Percentiles rank a stretch among this genome's conserved stretches.
Conservation (phyloP, 2,888 invertebrate species). For the Portevinia maculata region DNA sequence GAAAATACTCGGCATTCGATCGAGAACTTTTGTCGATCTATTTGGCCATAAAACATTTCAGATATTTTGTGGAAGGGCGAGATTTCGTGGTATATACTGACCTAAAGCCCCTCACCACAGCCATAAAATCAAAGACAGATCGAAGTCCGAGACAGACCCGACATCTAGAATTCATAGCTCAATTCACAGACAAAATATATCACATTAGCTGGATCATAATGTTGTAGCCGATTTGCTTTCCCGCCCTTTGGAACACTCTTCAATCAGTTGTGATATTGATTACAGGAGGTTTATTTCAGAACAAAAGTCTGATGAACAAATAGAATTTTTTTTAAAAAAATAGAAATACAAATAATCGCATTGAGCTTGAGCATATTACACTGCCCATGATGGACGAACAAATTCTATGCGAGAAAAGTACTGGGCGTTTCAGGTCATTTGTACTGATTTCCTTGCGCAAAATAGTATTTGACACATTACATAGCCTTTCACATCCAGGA, state of each 20-base stretch:
- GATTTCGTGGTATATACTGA: no score
- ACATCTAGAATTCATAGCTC: neutral
- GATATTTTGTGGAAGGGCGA: neutral
- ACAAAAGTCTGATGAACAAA: constrained; percentile 7
- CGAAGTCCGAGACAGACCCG: constrained; percentile 14
- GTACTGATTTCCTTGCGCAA: constrained; percentile 14
- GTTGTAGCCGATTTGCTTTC: no score
- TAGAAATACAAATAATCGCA: neutral
- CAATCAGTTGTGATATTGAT: neutral
- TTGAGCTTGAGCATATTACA: neutral
- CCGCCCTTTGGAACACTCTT: neutral
- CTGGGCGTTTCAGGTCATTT: constrained; percentile 11
- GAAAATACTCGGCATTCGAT: no score
- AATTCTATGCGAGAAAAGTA: constrained; percentile 25
- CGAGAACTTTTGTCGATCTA: no score
- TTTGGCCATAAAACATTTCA: no score
- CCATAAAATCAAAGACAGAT: constrained; percentile 12
- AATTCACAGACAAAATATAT: constrained; percentile 9
- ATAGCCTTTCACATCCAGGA: constrained; percentile 19
- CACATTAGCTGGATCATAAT: constrained; percentile 48
- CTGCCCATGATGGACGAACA: neutral
- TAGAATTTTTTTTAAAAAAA: neutral
- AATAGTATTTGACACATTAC: constrained; percentile 21
- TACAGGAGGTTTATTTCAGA: neutral
- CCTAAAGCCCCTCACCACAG: constrained; percentile 11